Percentiles rank a stretch among this genome's conserved stretches.
Conservation (phyloP, 2,888 invertebrate species). For the Esperia sulphurella region DNA sequence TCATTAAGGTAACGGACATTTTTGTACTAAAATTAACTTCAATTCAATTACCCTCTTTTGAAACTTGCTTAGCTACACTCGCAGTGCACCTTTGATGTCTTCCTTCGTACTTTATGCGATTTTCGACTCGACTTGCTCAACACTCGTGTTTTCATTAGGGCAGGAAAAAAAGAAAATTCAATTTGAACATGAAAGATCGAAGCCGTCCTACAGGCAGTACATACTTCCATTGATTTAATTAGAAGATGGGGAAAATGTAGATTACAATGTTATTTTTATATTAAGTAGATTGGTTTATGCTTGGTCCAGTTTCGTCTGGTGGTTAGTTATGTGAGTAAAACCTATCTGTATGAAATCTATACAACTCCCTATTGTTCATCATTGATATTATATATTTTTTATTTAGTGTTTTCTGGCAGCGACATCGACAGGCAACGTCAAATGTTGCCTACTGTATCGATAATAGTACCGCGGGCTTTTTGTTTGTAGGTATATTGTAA, state of each 20-base stretch:
- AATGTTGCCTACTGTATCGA: no score
- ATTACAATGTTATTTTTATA: neutral
- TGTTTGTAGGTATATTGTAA: no score
- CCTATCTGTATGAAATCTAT: no score
- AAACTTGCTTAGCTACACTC: constrained; percentile 1
- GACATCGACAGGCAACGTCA: no score
- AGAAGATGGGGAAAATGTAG: neutral
- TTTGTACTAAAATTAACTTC: constrained; percentile 1
- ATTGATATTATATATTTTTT: no score
- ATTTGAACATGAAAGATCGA: constrained; percentile 56
- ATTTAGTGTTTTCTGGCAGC: no score
- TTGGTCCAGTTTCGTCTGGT: no score
- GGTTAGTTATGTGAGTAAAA: no score
- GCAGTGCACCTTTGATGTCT: constrained; percentile 52
- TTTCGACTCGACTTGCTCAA: constrained; percentile 51
- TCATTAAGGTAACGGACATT: constrained; percentile 4
- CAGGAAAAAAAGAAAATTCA: constrained; percentile 43
- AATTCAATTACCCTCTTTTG: constrained; percentile 7
- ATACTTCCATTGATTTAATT: constrained; percentile 8
- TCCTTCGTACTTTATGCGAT: constrained; percentile 43
- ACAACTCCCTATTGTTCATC: no score
- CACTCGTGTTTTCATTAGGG: constrained; percentile 28
- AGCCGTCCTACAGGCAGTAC: constrained; percentile 14
- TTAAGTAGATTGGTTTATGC: no score
- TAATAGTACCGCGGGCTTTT: no score